These are phyloP conservation scores for Cynopterus brachyotis DNA, from an alignment of 2,113 vertebrate species.

Conservation along the genomic window DNA sequence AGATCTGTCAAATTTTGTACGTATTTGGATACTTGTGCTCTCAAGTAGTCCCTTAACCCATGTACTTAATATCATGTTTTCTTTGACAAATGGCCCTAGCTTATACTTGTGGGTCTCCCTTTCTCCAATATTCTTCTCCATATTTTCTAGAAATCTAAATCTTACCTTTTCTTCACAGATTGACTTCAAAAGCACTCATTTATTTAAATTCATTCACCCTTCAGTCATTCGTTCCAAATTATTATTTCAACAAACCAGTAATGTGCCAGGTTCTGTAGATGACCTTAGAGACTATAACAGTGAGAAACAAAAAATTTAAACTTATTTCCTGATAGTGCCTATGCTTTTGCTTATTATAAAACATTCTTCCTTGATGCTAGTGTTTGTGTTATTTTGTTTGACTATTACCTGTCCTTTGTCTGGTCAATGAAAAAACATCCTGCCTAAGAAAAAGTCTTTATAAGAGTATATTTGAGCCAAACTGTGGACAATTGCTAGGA, in stretches of 20 bases:
- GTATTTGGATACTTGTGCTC: background rate
- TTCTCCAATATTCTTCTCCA: background rate
- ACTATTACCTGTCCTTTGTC: background rate
- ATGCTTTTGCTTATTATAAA: background rate
- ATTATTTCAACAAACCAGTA: background rate
- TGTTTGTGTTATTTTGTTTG: background rate
- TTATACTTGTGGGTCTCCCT: background rate
- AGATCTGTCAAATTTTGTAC: background rate
- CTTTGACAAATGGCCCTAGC: background rate
- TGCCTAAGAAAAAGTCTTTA: background rate
- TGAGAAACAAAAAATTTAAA: background rate
- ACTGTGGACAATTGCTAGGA: background rate
- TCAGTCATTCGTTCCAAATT: constrained; percentile 4
- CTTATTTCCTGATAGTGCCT: background rate
- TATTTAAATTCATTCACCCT: background rate
- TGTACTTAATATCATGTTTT: background rate
- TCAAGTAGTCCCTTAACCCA: background rate
- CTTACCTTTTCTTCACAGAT: background rate
- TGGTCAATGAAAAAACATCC: too few species aligned
- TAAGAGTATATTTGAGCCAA: background rate
- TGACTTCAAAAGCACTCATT: background rate
- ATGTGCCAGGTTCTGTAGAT: background rate
- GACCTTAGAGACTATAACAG: background rate
- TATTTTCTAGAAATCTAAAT: background rate
- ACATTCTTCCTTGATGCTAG: background rate